Evolutionary conservation across 2,888 invertebrate species (phyloP).

Genomic region (Carterocephalus palaemon): DNA sequence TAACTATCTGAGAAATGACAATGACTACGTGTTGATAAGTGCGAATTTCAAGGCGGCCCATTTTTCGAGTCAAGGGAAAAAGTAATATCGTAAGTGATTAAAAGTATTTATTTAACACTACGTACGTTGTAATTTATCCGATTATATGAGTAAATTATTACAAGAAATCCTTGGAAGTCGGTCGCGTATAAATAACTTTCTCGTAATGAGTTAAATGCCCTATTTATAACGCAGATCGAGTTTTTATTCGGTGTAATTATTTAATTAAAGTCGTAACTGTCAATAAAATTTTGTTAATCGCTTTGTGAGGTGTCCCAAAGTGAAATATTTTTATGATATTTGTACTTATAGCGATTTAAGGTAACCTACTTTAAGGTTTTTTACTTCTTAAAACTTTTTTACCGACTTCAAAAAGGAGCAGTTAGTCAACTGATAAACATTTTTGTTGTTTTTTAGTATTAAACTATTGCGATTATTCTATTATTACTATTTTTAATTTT

Average conservation of each 20-base stretch:
- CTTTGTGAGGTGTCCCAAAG: neutral
- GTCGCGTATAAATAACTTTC: conserved; percentile 21
- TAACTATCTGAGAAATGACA: conserved; percentile 13
- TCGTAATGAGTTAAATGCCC: conserved; percentile 18
- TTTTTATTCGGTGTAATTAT: conserved; percentile 11
- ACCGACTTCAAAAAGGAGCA: no score
- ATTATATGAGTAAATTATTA: conserved; percentile 37
- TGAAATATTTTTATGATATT: no score
- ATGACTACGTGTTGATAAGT: conserved; percentile 19
- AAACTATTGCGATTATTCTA: no score
- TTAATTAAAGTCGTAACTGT: conserved; percentile 14
- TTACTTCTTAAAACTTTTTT: no score
- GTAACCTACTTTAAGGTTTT: no score
- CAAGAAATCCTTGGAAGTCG: conserved; percentile 39
- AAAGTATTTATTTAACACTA: conserved; percentile 11
- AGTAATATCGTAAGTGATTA: conserved; percentile 25
- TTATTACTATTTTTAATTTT: no score
- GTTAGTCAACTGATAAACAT: no score
- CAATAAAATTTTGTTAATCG: neutral
- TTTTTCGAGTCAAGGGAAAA: conserved; percentile 24
- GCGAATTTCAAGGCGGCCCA: conserved; percentile 22
- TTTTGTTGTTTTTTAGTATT: no score
- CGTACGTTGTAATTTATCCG: conserved; percentile 31
- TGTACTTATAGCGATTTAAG: no score
- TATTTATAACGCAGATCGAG: conserved; percentile 11